Base-by-base conservation (phyloP, 2,797 vertebrate species). In the Chelmon rostratus region DNA sequence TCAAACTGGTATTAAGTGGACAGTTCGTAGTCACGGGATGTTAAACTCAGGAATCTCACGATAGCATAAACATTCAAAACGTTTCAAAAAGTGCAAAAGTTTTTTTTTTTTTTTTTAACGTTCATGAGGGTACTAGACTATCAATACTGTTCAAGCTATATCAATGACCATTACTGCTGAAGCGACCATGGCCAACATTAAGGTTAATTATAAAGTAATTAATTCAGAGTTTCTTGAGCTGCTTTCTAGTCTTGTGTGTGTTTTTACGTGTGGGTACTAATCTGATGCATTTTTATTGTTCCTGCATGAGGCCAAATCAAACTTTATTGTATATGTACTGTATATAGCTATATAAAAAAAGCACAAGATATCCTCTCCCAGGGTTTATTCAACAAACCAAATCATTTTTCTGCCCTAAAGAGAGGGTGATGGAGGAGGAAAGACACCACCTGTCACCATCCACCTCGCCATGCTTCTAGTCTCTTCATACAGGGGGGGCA, bases 1-100 rank as follows among this genome's bases (percentile, higher is more conserved):
- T 37, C 11, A 31, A 57, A 38, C 15, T 9, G 8, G 76, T 68
- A 37, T 33, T 13, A 33, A 3, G 18, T 25, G 6, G 12, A 59
- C 46, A 70, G 19, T 44, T 37, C 23, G 2, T 8, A 0, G 21
- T 49, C 15, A 46, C 5, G 3, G 40, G 42, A 35, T 25, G 8
- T 54, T 57, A 5, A 75, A 23, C 7, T 0, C 9, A n/a, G 31
- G 31, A 90, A 83, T 83, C 83, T 79, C 68, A 76, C 59, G 44
- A 42, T 11, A 67, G 74, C 77, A 68, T 21, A 72, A 76, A 84
- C 74, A 80, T 73, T 83, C 72, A 86, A 81, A 68, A 56, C 64
- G 73, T 76, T 74, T 75, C 52, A 70, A 38, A 86, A 79, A 82
- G 76, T 77, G 79, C 75, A 68, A 53, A n/a, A 0, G 1, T 52